These are phyloP conservation scores for Acanthosepion lycidas DNA, from an alignment of 2,888 invertebrate genomes.

Conservation along the genomic window DNA sequence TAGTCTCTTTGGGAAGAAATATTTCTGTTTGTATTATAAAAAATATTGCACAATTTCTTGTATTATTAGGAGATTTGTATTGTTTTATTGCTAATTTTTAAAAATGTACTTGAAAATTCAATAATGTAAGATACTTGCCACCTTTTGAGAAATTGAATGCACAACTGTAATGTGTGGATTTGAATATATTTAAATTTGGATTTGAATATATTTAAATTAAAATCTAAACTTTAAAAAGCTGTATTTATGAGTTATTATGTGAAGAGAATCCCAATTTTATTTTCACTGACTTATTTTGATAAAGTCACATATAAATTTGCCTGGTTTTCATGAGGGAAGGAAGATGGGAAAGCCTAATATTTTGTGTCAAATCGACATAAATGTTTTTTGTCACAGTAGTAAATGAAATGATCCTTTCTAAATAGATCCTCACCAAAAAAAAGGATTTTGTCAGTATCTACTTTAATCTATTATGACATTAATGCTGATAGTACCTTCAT, in stretches of 20 bases:
- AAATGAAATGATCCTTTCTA: background rate
- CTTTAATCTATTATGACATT: background rate
- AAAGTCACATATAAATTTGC: background rate
- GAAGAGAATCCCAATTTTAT: background rate
- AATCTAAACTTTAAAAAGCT: background rate
- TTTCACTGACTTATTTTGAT: background rate
- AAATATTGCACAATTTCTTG: background rate
- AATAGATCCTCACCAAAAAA: background rate
- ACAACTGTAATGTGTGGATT: background rate
- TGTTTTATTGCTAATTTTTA: background rate
- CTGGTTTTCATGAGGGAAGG: background rate
- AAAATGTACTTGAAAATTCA: background rate
- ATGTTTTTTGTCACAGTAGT: background rate
- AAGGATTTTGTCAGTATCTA: background rate
- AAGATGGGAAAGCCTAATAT: background rate
- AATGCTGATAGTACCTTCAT: background rate
- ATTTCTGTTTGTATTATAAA: background rate
- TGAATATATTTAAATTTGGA: too few relatives aligned
- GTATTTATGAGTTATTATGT: background rate
- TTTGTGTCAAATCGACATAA: background rate
- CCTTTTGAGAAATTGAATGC: background rate
- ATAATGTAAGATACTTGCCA: background rate
- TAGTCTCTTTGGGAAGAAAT: background rate
- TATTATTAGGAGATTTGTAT: background rate
- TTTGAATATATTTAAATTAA: background rate